phyloP scores from a whole-genome alignment of 2,888 invertebrate genomes.

The Agrochola macilenta region DNA sequence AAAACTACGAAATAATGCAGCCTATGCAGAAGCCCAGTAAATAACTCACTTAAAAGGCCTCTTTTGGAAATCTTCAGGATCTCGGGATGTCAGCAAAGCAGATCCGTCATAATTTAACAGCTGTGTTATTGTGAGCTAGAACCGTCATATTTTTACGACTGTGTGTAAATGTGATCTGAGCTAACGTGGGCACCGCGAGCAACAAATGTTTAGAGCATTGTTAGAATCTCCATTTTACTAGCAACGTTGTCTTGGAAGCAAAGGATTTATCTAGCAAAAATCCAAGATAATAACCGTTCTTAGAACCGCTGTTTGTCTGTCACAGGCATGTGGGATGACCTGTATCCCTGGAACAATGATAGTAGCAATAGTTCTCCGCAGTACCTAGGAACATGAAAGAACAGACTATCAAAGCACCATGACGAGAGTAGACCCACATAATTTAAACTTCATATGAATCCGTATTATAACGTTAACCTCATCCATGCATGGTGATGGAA shows the following conservation, averaged over 20 bases:
- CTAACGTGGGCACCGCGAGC: neutral
- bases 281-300: neutral
- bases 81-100: neutral
- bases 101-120: neutral
- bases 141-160: neutral
- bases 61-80: neutral
- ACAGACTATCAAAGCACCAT: conserved; percentile 8
- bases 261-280: neutral
- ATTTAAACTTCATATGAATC: conserved; percentile 3
- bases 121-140: neutral
- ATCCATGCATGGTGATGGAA: neutral
- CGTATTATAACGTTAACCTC: neutral
- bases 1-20: neutral
- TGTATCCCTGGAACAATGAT: conserved; percentile 27
- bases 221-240: neutral
- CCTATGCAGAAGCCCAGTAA: neutral
- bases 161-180: too few species aligned
- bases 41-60: neutral
- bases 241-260: neutral
- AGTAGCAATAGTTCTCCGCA: conserved; percentile 24
- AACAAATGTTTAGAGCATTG: neutral
- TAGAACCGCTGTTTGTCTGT: conserved; percentile 14
- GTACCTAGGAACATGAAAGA: conserved; percentile 27
- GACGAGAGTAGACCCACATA: neutral
- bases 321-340: neutral